Evolutionary conservation across 2,888 invertebrate species (phyloP), one percentile per base, ranked within the genome.

Genomic region (Heliconius charithonia): DNA sequence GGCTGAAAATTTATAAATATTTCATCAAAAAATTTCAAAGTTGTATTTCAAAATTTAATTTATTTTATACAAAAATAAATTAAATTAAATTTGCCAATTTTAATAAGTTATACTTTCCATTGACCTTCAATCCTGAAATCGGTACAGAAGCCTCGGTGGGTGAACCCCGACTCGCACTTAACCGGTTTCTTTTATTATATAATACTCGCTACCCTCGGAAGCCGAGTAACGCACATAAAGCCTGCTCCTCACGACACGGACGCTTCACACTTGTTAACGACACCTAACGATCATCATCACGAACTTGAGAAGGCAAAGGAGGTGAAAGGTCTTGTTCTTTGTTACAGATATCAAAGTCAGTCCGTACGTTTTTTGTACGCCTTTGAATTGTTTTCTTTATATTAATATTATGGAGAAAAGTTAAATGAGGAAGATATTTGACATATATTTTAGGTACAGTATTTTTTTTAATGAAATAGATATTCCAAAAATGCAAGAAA

Each of bases 191-290:
- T 71, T 56, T 16, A 56, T 67, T 19, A 67, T 45, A 45, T 22
- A 41, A 9, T 25, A 27, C 27, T 79, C 29, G n/a, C 69, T 74
- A 69, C 76, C 69, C 79, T 70, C 51, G 63, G 51, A 65, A 73
- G 69, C 37, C 51, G 4, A 37, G 63, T 56, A 73, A 63, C 69
- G 51, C 51, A 69, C 79, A 69, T 51, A 66, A 71, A 51, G 73
- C 66, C 69, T 62, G 69, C 76, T 66, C 22, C 37, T 63, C 62
- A 74, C 67, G 37, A 22, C 59, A 66, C 72, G 66, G 27, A 13
- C 41, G 72, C 72, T 66, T 77, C 67, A 67, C 77, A 73, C 77
- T 59, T 78, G 73, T 73, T 73, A 74, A 74, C 73, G 73, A 78
- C 73, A 67, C 66, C 73, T 59, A 73, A 74, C 77, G 41, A 74